phyloP scores from a whole-genome alignment of 2,888 invertebrate genomes.

The Coelinius sp. region DNA sequence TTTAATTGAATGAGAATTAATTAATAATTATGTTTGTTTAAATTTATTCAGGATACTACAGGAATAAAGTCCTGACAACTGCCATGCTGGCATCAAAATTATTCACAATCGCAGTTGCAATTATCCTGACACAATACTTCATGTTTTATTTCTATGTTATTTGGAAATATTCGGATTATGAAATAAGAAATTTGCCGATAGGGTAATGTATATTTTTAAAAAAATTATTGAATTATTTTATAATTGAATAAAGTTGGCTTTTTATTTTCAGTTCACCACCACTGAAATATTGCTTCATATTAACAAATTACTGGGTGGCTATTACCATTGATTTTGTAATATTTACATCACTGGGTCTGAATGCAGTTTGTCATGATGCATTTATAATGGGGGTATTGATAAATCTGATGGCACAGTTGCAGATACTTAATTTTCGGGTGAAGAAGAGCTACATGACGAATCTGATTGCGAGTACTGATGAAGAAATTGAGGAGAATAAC shows the following conservation, averaged over 20 bases:
- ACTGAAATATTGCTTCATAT: neutral
- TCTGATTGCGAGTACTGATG: neutral
- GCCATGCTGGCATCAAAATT: neutral
- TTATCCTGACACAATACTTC: neutral
- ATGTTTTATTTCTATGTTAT: neutral
- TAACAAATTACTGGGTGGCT: neutral
- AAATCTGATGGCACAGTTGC: neutral
- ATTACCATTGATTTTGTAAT: neutral
- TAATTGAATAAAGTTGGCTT: neutral
- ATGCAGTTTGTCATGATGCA: neutral
- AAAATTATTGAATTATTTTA: no score
- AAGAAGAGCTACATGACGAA: neutral
- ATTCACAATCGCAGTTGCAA: neutral
- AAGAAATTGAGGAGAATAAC: neutral
- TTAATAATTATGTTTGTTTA: neutral
- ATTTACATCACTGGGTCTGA: neutral
- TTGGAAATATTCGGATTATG: neutral
- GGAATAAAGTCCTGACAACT: neutral
- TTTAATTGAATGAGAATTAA: neutral
- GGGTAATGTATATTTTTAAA: conserved; percentile 3
- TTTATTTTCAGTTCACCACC: neutral
- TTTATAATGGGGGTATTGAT: neutral
- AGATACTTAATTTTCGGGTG: conserved; percentile 1
- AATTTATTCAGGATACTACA: conserved; percentile 16
- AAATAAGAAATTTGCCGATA: neutral